Conservation (phyloP, 1,140 invertebrate species). For the Metopolophium dirhodum region DNA sequence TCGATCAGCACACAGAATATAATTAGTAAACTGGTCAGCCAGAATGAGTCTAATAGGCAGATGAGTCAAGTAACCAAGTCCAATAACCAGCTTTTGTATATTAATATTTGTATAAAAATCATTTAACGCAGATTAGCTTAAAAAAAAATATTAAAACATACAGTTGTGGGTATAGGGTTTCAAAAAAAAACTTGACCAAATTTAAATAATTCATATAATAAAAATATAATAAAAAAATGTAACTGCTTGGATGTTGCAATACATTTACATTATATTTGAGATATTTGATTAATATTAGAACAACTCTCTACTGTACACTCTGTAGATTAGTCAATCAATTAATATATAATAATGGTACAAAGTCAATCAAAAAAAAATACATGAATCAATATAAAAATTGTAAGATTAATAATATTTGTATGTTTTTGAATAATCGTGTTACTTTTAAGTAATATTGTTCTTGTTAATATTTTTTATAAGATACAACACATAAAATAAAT, state of each 20-base stretch:
- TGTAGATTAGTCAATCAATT: not conserved
- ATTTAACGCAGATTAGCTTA: not conserved
- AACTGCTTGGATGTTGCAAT: not conserved
- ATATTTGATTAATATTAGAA: not conserved
- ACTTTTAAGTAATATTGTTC: constrained; percentile 19
- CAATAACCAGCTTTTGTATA: not conserved
- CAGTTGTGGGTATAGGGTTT: not conserved
- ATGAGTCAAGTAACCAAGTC: not conserved
- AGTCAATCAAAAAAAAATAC: not conserved
- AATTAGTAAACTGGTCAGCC: not conserved
- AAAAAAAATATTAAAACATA: not conserved
- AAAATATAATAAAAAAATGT: not conserved
- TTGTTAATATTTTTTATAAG: not conserved
- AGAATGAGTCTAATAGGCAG: not conserved
- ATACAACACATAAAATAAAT: not conserved
- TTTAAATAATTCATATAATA: too few relatives aligned
- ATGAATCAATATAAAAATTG: not conserved
- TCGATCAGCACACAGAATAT: not conserved
- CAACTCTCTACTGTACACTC: not conserved
- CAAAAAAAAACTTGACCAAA: not conserved
- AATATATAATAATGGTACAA: not conserved
- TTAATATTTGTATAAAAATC: not conserved
- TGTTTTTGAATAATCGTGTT: not conserved
- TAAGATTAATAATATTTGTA: constrained; percentile 33
- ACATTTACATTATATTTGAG: not conserved